Base-by-base conservation (phyloP, 2,113 vertebrate species). In the Dinomys branickii region DNA sequence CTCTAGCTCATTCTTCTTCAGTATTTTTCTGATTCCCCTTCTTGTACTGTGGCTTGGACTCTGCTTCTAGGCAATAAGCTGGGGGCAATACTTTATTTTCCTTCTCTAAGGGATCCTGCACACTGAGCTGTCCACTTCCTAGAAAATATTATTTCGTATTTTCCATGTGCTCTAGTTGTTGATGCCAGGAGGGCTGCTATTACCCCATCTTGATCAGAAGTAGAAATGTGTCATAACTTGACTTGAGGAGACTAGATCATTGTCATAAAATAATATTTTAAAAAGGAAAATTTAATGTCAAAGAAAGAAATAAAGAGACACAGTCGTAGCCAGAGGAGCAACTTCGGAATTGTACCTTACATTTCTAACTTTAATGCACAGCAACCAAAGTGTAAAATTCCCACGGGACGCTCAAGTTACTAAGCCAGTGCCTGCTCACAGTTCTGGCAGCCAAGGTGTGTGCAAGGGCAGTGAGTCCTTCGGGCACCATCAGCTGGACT, bases 261-360 rank as follows among this genome's bases (percentile, higher is more conserved):
- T 67, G 54, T 73, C 35, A 65, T 50, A 28, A 58, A 83, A 54
- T 67, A n/a, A 13, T 17, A 35, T 71, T 82, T 89, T 81, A 52
- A 35, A 44, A 71, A 59, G 44, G 3, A 52, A 63, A 63, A 65
- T 41, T 85, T 86, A 22, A 90, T 56, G 11, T 92, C 54, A 3
- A 5, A 82, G 69, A 77, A 94, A 86, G 75, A 92, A n/a, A n/a
- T n/a, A n/a, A n/a, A 77, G 61, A 94, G 88, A 69, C 20, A 10
- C 14, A 82, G 24, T 41, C 44, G 33, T 3, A 82, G 61, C 22
- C 47, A 17, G 38, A 77, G 30, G n/a, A 80, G 56, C 4, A 11
- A 54, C 28, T 50, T n/a, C 47, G 5, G 52, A 47, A 54, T 35
- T 69, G 44, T 4, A 2, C 0, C 38, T 67, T n/a, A 20, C 41